These are phyloP conservation scores for Henricia sp. DNA, from an alignment of 53 echinoderm and acorn worm species.

Conservation along the genomic window DNA sequence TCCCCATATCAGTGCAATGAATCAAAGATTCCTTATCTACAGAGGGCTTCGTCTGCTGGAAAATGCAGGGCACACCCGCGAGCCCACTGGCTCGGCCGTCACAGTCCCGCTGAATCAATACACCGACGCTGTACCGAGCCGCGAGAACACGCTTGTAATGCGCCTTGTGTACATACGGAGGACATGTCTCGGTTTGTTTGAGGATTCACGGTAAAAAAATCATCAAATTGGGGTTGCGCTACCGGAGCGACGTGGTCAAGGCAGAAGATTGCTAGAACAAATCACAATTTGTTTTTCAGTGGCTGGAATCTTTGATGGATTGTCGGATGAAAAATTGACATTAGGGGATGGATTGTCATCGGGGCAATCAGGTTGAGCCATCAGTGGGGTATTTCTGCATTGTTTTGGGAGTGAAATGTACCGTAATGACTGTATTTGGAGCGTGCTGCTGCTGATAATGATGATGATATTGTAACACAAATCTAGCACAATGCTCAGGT, in stretches of 20 bases:
- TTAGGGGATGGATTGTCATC: slow-evolving; percentile 24
- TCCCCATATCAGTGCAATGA: background rate
- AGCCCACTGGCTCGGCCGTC: background rate
- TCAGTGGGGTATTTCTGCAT: slow-evolving; percentile 2
- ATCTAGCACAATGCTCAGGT: too few relatives aligned
- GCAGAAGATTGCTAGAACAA: too few relatives aligned
- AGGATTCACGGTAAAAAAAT: slow-evolving; percentile 2
- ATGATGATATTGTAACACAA: too few relatives aligned
- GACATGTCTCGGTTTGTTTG: slow-evolving; percentile 31
- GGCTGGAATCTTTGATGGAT: slow-evolving; percentile 5
- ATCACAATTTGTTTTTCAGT: background rate
- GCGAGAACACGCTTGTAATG: slow-evolving; percentile 35
- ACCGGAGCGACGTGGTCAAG: too few relatives aligned
- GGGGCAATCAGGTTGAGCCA: slow-evolving; percentile 38
- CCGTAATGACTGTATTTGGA: background rate
- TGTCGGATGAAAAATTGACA: slow-evolving; percentile 30
- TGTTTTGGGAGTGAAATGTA: background rate
- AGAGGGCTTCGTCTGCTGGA: background rate
- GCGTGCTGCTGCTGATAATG: background rate
- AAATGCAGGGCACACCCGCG: background rate
- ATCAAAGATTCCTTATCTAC: slow-evolving; percentile 13
- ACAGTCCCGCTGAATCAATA: slow-evolving; percentile 40
- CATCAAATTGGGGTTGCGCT: background rate
- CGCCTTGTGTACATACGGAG: slow-evolving; percentile 9
- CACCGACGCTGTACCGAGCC: slow-evolving; percentile 2